Conservation (phyloP, 2,113 vertebrate genomes). For the Gallinago paraguaiae region DNA sequence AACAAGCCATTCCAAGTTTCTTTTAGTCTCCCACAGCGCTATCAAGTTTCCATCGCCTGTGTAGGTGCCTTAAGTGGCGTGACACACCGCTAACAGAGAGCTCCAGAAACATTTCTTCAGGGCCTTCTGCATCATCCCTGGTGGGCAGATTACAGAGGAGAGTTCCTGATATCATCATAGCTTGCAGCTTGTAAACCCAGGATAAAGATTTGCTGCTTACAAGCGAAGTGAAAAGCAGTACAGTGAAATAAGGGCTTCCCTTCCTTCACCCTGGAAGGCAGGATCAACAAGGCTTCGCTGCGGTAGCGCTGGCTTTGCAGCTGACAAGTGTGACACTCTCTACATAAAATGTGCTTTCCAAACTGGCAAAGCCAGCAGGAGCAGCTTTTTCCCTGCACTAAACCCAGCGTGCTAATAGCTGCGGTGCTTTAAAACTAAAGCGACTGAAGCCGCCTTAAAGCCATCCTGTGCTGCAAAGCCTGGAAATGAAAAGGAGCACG, state of each 20-base stretch:
- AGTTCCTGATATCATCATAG: background rate
- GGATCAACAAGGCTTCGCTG: conserved; percentile 8
- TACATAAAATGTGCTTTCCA: background rate
- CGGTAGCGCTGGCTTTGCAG: background rate
- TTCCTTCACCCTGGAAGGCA: conserved; percentile 12
- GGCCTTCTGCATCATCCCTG: background rate
- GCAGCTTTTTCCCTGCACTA: background rate
- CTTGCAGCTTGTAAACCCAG: conserved; percentile 1
- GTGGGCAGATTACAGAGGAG: background rate
- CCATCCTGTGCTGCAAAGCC: background rate
- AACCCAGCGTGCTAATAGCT: background rate
- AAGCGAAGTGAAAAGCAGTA: background rate
- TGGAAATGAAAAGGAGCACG: background rate
- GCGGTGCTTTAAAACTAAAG: background rate
- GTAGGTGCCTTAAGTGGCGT: background rate
- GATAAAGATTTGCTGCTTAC: background rate
- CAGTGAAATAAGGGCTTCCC: background rate
- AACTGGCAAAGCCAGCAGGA: conserved; percentile 6
- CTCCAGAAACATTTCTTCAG: background rate
- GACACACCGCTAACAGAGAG: background rate
- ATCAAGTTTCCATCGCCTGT: background rate
- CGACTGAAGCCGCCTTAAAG: background rate
- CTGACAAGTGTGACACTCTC: background rate
- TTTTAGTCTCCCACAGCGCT: background rate
- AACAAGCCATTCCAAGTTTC: background rate